Base-by-base conservation (phyloP, 2,113 vertebrate species). In the Choloepus hoffmanni region DNA sequence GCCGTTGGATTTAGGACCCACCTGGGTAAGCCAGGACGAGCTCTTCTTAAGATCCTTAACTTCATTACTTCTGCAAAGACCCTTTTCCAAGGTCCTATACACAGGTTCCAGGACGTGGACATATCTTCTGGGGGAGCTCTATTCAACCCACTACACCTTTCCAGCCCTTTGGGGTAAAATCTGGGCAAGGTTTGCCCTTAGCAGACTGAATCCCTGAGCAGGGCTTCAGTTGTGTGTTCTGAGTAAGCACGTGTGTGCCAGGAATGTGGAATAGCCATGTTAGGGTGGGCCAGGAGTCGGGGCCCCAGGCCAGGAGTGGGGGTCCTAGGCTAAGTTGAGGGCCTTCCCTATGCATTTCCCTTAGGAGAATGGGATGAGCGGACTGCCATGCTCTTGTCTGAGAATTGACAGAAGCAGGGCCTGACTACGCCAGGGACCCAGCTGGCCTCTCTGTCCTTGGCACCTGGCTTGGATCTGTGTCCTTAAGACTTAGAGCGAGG, bases 301-400 rank as follows among this genome's bases (percentile, higher is more conserved):
- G 45, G 11, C 19, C 24, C 60, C 14, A 28, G 53, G 58, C 19
- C 18, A 11, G 36, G 81, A 67, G 19, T 50, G 3, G 23, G 36
- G 73, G 14, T 14, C 45, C 36, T 19, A 0, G 5, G 12, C 53
- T 40, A 19, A n/a, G 30, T n/a, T 2, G 0, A 60, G 30, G 45
- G 11, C n/a, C 8, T 78, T 58, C 48, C 48, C n/a, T 62, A 60
- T 60, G 58, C 48, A 68, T 58, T 43, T 68, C 21, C 48, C 10
- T 48, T 53, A 18, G 50, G 24, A 92, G 65, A 72, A 16, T 40
- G 53, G 63, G 63, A 55, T 18, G 16, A 81, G 58, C 48, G 73
- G 55, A 30, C 45, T 63, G 30, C 16, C n/a, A 0, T 67, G 65
- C 33, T 95, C 33, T 58, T 81, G 19, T 53, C 26, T 23, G 16